Evolutionary conservation across 2,888 invertebrate species (phyloP), one percentile per base, ranked within the genome.

Genomic region (Sepiola atlantica): DNA sequence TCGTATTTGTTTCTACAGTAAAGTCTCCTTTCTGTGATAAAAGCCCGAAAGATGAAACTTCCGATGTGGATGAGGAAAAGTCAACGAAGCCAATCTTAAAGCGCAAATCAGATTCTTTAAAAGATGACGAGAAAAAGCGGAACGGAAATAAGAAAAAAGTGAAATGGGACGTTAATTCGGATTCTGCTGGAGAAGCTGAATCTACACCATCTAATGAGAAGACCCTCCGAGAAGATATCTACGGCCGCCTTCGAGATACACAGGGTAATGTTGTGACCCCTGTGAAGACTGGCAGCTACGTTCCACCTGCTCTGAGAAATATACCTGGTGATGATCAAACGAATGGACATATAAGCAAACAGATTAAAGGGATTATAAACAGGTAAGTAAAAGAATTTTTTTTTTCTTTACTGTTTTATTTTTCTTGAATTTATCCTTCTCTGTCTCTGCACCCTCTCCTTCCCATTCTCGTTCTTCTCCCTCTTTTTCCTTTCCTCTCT

Each of bases 351-450:
- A 97, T 99, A n/a, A 98, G 98, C 96, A 98, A 98, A 96, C 98
- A 98, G 97, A 97, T 99, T 95, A 99, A 99, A 97, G 99, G 99
- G 97, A 98, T 98, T 4, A 97, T 99, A 0, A 99, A 99, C 97
- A 98, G 97, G 97, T 97, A 95, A 55, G 95, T 90, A 55, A 35
- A 18, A 24, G 61, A 20, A 90, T 35, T 91, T 93, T 94, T 61
- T 32, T 45, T 45, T 45, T 45, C 2, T 45, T 45, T 8, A 8
- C 45, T 45, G 2, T 45, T 45, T 45, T 45, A 2, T 45, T 45
- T 45, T 45, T 45, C 45, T 8, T 45, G n/a, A n/a, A n/a, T 45
- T 45, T 45, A 4, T 45, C 45, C 45, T 8, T n/a, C n/a, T n/a
- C n/a, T n/a, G n/a, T n/a, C n/a, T n/a, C n/a, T n/a, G 45, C 45